Base-by-base conservation (phyloP, 2,113 vertebrate species). In the Pseudorhombus dupliciocellatus region DNA sequence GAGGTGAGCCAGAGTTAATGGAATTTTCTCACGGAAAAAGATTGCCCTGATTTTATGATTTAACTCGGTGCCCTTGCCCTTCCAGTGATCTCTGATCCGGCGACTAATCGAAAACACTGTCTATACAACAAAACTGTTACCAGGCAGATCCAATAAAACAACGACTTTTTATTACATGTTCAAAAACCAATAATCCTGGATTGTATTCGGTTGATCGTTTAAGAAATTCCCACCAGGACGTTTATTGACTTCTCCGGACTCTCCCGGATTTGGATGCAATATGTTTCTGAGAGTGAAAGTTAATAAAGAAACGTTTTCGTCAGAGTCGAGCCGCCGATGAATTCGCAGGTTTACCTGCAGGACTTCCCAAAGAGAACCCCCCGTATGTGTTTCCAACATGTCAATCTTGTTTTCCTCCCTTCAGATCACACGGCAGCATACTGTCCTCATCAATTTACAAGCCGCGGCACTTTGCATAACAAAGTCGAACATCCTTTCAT, bases 151-250 rank as follows among this genome's bases (percentile, higher is more conserved):
- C 73, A 90, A 91, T 93, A 89, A 91, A 90, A 87, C 84, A 77
- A 88, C 74, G 84, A 80, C 75, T 81, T 92, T 94, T 92, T 91
- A 93, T 92, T 90, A 85, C 85, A 90, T 86, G 84, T 91, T 90
- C 87, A 89, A 77, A 89, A 89, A 84, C 79, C 89, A 90, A 90
- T 92, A 92, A 90, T 78, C 82, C 83, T 50, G 71, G 75, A 91
- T 92, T 73, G 61, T 74, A 90, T 92, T 87, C 80, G 79, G 65
- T 83, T 88, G 80, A 89, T 84, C 79, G 77, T 84, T 91, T 90
- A 81, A 79, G 74, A 87, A 75, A 78, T 83, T 89, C 78, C 84
- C 82, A 88, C 71, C 83, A 77, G 85, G 71, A 72, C 59, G 55
- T 70, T 81, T 80, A 86, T 88, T 75, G 84, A 73, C 80, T 89